Conservation (phyloP, 2,888 invertebrate genomes). For the Mechanitis messenoides region DNA sequence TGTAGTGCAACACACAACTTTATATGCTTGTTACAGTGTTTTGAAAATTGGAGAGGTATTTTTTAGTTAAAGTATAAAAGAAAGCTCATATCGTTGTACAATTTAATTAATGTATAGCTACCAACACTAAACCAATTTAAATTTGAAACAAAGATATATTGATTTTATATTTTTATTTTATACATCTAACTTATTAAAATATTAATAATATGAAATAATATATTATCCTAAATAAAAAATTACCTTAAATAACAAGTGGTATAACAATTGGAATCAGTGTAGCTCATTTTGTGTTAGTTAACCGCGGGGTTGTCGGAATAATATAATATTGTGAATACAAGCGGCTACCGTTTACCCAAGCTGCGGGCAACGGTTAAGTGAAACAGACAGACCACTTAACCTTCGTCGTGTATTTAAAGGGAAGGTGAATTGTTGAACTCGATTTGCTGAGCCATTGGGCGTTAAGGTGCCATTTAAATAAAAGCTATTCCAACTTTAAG, state of each 20-base stretch:
- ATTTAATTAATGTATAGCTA: too few species aligned
- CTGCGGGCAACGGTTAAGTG: conserved; percentile 60
- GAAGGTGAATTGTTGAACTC: conserved; percentile 60
- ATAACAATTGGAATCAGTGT: conserved; percentile 40
- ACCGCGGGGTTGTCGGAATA: conserved; percentile 48
- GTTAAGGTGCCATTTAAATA: conserved; percentile 25
- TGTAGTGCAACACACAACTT: conserved; percentile 3
- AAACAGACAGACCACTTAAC: conserved; percentile 72
- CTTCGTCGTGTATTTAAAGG: conserved; percentile 63
- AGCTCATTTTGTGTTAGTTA: conserved; percentile 40
- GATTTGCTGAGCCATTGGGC: conserved; percentile 28
- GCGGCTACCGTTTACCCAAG: conserved; percentile 49
- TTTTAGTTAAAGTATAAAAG: not conserved
- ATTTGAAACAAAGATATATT: too few species aligned
- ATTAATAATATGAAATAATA: not conserved
- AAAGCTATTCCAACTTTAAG: conserved; percentile 18
- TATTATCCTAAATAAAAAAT: not conserved
- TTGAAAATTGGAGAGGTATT: not conserved
- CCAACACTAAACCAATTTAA: too few species aligned
- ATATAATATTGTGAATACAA: conserved; percentile 53
- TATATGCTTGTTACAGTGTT: not conserved
- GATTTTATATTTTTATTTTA: too few species aligned
- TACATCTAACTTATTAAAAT: too few species aligned
- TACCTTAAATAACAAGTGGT: conserved; percentile 32
- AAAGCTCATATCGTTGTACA: not conserved